Percentiles rank a stretch among this genome's conserved stretches.
These are phyloP conservation scores for Bungarus multicinctus DNA, from an alignment of 2,113 vertebrate genomes.

Conservation along the genomic window DNA sequence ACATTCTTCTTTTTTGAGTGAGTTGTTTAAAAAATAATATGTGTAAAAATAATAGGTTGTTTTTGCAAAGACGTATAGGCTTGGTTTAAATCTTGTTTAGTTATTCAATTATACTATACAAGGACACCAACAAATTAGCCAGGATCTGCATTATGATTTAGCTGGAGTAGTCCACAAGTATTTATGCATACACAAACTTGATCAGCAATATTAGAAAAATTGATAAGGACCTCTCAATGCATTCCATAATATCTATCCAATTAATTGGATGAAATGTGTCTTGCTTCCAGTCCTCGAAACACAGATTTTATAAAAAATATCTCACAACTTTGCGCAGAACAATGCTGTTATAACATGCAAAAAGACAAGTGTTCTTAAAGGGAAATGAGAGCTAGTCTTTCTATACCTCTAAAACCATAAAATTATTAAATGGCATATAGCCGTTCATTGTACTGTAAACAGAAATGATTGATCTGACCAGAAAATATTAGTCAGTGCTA, in stretches of 20 bases:
- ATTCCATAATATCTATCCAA: neutral
- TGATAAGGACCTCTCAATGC: neutral
- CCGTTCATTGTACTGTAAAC: neutral
- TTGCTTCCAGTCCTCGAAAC: neutral
- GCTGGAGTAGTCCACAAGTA: neutral
- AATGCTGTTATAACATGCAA: neutral
- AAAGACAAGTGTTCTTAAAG: neutral
- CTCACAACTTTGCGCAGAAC: neutral
- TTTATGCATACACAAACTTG: neutral
- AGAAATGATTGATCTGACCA: conserved; percentile 17
- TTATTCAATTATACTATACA: neutral
- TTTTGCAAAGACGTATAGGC: neutral
- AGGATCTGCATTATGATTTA: neutral
- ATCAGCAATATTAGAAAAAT: neutral
- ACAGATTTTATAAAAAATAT: neutral
- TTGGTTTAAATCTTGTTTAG: neutral
- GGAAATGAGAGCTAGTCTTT: neutral
- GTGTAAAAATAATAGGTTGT: neutral
- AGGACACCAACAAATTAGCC: neutral
- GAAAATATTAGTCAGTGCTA: conserved; percentile 18
- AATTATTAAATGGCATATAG: neutral
- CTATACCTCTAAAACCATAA: neutral
- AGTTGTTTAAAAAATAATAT: neutral
- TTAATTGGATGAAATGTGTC: neutral
- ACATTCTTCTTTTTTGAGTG: neutral